phyloP scores from a whole-genome alignment of 2,113 vertebrate genomes.

The zebrafish (Danio rerio) region GRCz12tu NC_133196.1:29571001-29571500 shows the following conservation, averaged over 20 bases:
- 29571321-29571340: constrained; percentile 46
- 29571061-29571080: constrained; percentile 37
- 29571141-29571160: background rate
- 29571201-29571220: background rate
- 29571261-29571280: constrained; percentile 72
- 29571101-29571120: constrained; percentile 43
- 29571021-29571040: constrained; percentile 12
- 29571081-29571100: constrained; percentile 49
- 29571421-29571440: background rate
- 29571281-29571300: constrained; percentile 68
- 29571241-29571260: constrained; percentile 75
- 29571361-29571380: constrained; percentile 20
- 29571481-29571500: constrained; percentile 46
- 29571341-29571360: constrained; percentile 57
- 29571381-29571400: background rate
- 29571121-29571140: constrained; percentile 17
- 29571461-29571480: constrained; percentile 18
- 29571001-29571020: constrained; percentile 25
- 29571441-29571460: background rate
- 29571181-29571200: background rate
- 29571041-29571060: constrained; percentile 40
- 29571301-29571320: constrained; percentile 46
- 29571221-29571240: constrained; percentile 64
- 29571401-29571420: background rate
- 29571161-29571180: background rate